phyloP scores from a whole-genome alignment of 2,888 invertebrate genomes.

The Diogma glabrata region DNA sequence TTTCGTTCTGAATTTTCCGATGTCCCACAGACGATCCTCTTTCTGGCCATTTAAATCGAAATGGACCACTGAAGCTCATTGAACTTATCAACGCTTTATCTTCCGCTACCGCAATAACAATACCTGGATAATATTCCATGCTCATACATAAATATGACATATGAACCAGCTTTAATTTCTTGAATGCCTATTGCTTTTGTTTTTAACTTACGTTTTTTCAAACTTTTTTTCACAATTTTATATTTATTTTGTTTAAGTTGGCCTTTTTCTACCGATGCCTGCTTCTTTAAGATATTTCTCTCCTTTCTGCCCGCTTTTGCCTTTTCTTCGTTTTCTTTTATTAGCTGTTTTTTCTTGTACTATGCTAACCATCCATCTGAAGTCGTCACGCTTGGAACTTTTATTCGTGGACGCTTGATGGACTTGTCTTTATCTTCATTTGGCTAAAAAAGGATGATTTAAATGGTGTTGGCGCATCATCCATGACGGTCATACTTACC shows the following conservation, averaged over 20 bases:
- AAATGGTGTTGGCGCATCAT: constrained; percentile 2
- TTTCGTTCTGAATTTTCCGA: too few species aligned
- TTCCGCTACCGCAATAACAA: not conserved
- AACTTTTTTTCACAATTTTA: too few species aligned
- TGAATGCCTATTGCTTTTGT: not conserved
- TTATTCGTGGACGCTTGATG: not conserved
- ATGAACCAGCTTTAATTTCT: not conserved
- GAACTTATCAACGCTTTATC: too few species aligned
- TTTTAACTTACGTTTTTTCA: not conserved
- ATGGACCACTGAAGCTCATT: too few species aligned
- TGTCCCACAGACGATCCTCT: too few species aligned
- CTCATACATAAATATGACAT: not conserved
- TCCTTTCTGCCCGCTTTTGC: not conserved
- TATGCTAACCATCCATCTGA: not conserved
- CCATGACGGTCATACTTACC: not conserved
- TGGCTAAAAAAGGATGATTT: not conserved
- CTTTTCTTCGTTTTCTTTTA: not conserved
- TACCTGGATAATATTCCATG: not conserved
- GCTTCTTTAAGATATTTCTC: too few species aligned
- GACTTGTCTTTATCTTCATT: not conserved
- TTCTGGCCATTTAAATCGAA: too few species aligned
- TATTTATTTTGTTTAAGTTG: too few species aligned
- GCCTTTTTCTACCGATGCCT: not conserved
- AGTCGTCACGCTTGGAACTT: not conserved
- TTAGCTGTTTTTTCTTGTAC: not conserved